Percentiles rank a stretch among this genome's conserved stretches.
Conservation (phyloP, 2,888 invertebrate species). For the Bruchidius siliquastri region DNA sequence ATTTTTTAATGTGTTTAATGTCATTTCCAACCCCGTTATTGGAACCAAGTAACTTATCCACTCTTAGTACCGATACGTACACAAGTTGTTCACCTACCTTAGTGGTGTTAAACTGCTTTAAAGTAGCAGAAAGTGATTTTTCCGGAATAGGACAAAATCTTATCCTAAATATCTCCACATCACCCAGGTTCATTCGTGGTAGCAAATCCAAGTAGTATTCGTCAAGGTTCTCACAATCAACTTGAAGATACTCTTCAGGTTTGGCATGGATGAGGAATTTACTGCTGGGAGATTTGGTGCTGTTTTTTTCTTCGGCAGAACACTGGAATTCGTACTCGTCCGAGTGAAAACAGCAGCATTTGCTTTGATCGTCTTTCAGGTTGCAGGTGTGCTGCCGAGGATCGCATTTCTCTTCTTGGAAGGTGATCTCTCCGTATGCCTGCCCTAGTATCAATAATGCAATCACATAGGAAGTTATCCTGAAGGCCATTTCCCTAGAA, state of each 20-base stretch:
- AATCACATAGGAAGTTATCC: background rate
- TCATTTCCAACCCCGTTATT: no score
- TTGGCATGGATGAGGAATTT: constrained; percentile 15
- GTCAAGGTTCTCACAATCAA: constrained; percentile 20
- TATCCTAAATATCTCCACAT: constrained; percentile 50
- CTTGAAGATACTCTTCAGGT: constrained; percentile 15
- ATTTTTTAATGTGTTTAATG: no score
- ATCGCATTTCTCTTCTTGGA: background rate
- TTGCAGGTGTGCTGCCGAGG: background rate
- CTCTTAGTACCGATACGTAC: no score
- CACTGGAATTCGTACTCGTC: constrained; percentile 29
- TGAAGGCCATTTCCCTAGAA: background rate
- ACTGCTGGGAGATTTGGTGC: background rate
- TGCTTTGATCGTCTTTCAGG: constrained; percentile 7
- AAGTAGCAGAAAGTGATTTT: constrained; percentile 48
- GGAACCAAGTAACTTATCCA: no score
- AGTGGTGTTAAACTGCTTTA: constrained; percentile 48
- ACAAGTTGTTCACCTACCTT: constrained; percentile 9
- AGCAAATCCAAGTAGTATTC: constrained; percentile 46
- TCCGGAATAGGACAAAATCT: constrained; percentile 54
- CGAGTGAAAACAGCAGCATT: constrained; percentile 20
- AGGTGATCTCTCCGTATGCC: background rate
- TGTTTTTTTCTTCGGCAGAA: constrained; percentile 6
- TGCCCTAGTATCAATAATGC: background rate
- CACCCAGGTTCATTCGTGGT: constrained; percentile 49